These are phyloP conservation scores for Drosophila prosaltans DNA, from an alignment of 1,140 invertebrate species.

Conservation along the genomic window DNA sequence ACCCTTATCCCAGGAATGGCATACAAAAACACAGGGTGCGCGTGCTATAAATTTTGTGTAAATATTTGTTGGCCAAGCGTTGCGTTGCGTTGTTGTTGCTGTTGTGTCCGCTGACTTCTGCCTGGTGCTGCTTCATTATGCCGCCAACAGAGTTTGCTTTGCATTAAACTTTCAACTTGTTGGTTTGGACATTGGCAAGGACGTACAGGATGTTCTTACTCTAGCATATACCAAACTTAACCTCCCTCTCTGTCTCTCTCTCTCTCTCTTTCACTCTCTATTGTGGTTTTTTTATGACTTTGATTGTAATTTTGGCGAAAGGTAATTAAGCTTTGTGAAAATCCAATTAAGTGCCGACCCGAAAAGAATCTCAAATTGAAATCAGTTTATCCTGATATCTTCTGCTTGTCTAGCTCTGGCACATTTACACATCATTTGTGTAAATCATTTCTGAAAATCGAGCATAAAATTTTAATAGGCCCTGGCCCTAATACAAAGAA, in stretches of 20 bases:
- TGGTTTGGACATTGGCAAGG: conserved; percentile 22
- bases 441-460: conserved; percentile 75
- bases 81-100: conserved; percentile 6
- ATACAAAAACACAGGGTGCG: conserved; percentile 33
- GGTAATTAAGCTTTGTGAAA: conserved; percentile 70
- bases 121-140: conserved; percentile 58
- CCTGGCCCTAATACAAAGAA: conserved; percentile 1
- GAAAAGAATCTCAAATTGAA: conserved; percentile 69
- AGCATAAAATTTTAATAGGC: conserved; percentile 73
- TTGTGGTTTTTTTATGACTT: conserved; percentile 54
- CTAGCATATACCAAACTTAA: conserved; percentile 9
- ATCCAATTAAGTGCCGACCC: conserved; percentile 69
- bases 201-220: conserved; percentile 5
- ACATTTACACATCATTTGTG: conserved; percentile 74
- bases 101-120: not conserved
- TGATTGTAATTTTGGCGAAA: conserved; percentile 70
- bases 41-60: conserved; percentile 76
- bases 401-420: conserved; percentile 47
- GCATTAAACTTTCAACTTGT: conserved; percentile 56
- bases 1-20: conserved; percentile 48
- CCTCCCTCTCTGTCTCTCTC: not conserved
- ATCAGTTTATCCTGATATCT: conserved; percentile 44
- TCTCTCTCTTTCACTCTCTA: not conserved
- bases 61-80: conserved; percentile 65
- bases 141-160: conserved; percentile 43